These are phyloP conservation scores for Opisthograptis luteolata DNA, from an alignment of 2,888 invertebrate species.

Conservation along the genomic window DNA sequence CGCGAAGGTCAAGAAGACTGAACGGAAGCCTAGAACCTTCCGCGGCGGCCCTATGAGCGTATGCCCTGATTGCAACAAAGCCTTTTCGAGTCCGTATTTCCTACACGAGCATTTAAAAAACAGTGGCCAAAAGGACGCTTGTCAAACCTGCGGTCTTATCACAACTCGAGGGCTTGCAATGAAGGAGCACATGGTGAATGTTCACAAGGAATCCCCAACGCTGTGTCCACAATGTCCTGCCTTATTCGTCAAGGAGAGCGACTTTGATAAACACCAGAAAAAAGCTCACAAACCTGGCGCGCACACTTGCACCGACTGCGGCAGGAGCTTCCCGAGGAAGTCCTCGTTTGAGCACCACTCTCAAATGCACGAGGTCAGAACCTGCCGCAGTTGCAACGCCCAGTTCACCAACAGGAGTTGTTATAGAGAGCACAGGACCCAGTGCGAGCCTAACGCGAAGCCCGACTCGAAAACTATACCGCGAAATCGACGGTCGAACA, in stretches of 20 bases:
- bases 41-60: constrained; percentile 56
- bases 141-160: constrained; percentile 60
- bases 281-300: constrained; percentile 57
- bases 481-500: constrained; percentile 60
- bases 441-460: constrained; percentile 71
- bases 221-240: constrained; percentile 65
- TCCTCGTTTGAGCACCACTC: constrained; percentile 63
- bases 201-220: constrained; percentile 50
- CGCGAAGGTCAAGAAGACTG: constrained; percentile 44
- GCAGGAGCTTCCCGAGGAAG: constrained; percentile 59
- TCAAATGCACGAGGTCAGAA: constrained; percentile 72
- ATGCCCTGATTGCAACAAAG: constrained; percentile 69
- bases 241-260: constrained; percentile 48
- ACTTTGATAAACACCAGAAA: constrained; percentile 53
- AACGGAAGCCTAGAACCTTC: constrained; percentile 44
- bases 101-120: constrained; percentile 67
- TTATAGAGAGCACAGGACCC: constrained; percentile 67
- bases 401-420: constrained; percentile 73
- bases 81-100: constrained; percentile 62
- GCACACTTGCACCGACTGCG: constrained; percentile 66
- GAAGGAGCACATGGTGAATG: constrained; percentile 53
- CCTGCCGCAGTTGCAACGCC: constrained; percentile 62
- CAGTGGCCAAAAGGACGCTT: constrained; percentile 71
- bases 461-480: constrained; percentile 57
- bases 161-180: constrained; percentile 56